Evolutionary conservation across 1,140 invertebrate genomes (phyloP).

Genomic region (Cyrtorhinus lividipennis): DNA sequence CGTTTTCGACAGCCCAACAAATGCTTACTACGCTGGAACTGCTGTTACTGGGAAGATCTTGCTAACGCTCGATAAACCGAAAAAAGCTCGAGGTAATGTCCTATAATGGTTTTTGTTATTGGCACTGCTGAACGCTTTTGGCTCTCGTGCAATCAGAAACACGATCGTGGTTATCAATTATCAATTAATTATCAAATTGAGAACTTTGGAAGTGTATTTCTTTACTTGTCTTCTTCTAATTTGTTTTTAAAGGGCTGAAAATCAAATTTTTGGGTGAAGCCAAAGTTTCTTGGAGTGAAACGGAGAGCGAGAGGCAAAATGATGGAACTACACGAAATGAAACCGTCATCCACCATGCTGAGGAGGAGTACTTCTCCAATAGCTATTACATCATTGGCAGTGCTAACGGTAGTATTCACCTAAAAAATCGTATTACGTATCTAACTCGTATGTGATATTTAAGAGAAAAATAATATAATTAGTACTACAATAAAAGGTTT

Average conservation of each 20-base stretch:
- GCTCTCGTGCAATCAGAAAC: no score
- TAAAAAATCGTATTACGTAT: no score
- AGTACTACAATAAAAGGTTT: no score
- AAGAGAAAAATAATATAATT: no score
- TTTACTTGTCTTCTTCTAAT: no score
- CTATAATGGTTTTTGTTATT: no score
- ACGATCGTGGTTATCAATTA: no score
- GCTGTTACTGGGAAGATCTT: constrained; percentile 46
- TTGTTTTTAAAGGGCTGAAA: no score
- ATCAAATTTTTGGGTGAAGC: constrained; percentile 54
- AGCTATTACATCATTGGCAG: constrained; percentile 39
- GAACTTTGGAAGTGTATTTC: no score
- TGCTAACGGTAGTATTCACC: constrained; percentile 22
- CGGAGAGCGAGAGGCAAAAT: constrained; percentile 38
- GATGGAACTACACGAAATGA: constrained; percentile 41
- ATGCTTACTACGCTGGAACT: constrained; percentile 50
- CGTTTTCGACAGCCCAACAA: constrained; percentile 45
- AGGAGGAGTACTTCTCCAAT: constrained; percentile 54
- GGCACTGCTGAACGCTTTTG: no score
- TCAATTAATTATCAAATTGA: no score
- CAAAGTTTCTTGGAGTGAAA: constrained; percentile 51
- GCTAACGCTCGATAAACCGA: constrained; percentile 44
- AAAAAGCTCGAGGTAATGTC: constrained; percentile 36
- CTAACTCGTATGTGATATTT: no score
- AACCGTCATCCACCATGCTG: constrained; percentile 39